A percentile compares a stretch with the other conserved stretches of the same genome.
phyloP scores from a whole-genome alignment of 2,888 invertebrate species.

The Protula sp. region DNA sequence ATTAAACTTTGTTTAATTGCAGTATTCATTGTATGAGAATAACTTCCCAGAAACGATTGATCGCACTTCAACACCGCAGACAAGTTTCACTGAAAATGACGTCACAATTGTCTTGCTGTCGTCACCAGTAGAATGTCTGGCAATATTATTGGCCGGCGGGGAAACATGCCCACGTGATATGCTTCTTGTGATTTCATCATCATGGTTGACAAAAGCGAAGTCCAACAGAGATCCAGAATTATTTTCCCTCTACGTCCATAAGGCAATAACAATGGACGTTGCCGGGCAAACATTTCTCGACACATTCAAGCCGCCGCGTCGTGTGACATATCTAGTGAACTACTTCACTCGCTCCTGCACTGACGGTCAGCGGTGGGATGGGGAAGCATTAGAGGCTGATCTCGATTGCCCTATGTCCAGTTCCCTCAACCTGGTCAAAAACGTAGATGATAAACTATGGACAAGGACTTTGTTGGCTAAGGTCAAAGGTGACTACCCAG shows the following conservation, averaged over 20 bases:
- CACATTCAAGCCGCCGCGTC: not conserved
- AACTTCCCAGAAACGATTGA: constrained; percentile 3
- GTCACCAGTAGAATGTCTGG: constrained; percentile 29
- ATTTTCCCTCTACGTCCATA: not conserved
- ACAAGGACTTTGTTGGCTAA: constrained; percentile 26
- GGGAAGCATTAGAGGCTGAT: not conserved
- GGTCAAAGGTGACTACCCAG: constrained; percentile 22
- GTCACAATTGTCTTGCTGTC: constrained; percentile 17
- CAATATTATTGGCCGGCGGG: constrained; percentile 27
- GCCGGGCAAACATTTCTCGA: not conserved
- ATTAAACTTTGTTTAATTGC: no score
- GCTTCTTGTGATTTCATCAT: constrained; percentile 25
- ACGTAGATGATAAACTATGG: constrained; percentile 30
- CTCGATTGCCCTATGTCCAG: constrained; percentile 33
- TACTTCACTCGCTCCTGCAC: not conserved
- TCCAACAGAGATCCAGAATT: constrained; percentile 4
- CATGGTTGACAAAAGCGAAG: constrained; percentile 24
- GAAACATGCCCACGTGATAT: constrained; percentile 26
- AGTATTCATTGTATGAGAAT: constrained; percentile 7
- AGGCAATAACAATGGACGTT: not conserved
- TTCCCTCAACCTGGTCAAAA: constrained; percentile 22
- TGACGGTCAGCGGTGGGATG: not conserved
- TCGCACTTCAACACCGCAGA: not conserved
- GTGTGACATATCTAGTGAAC: not conserved
- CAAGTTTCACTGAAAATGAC: not conserved